Conservation (phyloP, 2,888 invertebrate species). For the Tetanocera ferruginea region DNA sequence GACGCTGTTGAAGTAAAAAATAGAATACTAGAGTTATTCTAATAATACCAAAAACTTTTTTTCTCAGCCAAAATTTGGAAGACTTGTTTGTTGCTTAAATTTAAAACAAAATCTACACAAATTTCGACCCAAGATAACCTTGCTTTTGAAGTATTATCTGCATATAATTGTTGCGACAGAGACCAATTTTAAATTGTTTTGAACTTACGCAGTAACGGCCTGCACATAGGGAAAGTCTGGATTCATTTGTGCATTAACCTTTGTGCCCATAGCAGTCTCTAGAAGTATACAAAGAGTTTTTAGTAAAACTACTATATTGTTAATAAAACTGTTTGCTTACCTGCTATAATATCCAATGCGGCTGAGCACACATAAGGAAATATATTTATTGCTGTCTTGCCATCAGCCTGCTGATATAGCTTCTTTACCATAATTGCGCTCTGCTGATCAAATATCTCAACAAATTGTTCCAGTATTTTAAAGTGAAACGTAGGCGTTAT, state of each 20-base stretch:
- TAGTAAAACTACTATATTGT: not conserved
- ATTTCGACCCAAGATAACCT: too few species aligned
- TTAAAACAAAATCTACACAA: too few species aligned
- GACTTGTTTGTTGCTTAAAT: too few species aligned
- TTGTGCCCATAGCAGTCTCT: slow-evolving; percentile 66
- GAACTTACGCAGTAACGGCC: slow-evolving; percentile 77
- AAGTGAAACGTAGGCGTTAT: slow-evolving; percentile 73
- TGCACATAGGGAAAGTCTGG: slow-evolving; percentile 78
- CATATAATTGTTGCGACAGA: too few species aligned
- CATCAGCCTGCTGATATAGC: slow-evolving; percentile 66
- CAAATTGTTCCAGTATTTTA: slow-evolving; percentile 81
- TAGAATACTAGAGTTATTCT: too few species aligned
- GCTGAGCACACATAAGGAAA: slow-evolving; percentile 47
- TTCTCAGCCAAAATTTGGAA: too few species aligned
- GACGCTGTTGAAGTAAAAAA: slow-evolving; percentile 50
- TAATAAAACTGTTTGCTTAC: slow-evolving; percentile 2
- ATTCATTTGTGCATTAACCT: slow-evolving; percentile 72
- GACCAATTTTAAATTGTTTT: too few species aligned
- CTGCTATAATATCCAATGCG: slow-evolving; percentile 48
- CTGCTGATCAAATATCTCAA: slow-evolving; percentile 79
- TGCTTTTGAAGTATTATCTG: too few species aligned
- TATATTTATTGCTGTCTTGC: slow-evolving; percentile 58
- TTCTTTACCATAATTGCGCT: slow-evolving; percentile 73
- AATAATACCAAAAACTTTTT: too few species aligned
- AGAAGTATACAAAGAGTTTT: not conserved